Evolutionary conservation across 1,140 invertebrate genomes (phyloP).

Genomic region (Neodiprion fabricii): DNA sequence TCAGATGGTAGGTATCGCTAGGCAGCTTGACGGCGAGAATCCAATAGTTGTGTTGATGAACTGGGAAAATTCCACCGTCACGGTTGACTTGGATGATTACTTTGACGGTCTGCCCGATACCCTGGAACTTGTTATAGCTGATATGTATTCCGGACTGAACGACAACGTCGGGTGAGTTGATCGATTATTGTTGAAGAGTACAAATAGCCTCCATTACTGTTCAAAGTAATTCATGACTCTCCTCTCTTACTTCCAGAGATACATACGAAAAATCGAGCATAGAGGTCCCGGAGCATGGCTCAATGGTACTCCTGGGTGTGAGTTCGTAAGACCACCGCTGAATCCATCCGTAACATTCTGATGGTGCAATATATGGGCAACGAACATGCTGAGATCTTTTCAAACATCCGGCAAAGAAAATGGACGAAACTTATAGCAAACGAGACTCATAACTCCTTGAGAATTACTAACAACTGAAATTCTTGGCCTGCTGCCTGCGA

Average conservation of each 20-base stretch:
- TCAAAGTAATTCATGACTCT: neutral
- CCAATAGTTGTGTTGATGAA: neutral
- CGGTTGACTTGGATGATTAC: neutral
- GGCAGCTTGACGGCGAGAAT: neutral
- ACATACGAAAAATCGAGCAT: neutral
- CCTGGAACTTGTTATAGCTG: neutral
- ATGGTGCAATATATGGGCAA: too few species aligned
- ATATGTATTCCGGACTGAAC: neutral
- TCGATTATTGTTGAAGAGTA: neutral
- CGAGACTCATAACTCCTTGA: too few species aligned
- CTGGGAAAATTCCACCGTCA: neutral
- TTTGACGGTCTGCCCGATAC: neutral
- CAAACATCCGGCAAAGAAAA: too few species aligned
- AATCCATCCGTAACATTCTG: too few species aligned
- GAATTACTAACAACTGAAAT: too few species aligned
- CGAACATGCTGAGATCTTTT: too few species aligned
- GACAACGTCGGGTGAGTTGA: neutral
- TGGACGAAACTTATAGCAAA: too few species aligned
- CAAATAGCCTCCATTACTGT: too few species aligned
- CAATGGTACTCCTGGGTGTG: neutral
- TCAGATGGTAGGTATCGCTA: neutral
- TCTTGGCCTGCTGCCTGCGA: too few species aligned
- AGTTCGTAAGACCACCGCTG: neutral
- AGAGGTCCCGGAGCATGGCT: neutral
- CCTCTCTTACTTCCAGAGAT: neutral